Percentiles rank a stretch among this genome's conserved stretches.
These are phyloP conservation scores for Cetoscarus ocellatus DNA, from an alignment of 2,797 vertebrate genomes.

Conservation along the genomic window DNA sequence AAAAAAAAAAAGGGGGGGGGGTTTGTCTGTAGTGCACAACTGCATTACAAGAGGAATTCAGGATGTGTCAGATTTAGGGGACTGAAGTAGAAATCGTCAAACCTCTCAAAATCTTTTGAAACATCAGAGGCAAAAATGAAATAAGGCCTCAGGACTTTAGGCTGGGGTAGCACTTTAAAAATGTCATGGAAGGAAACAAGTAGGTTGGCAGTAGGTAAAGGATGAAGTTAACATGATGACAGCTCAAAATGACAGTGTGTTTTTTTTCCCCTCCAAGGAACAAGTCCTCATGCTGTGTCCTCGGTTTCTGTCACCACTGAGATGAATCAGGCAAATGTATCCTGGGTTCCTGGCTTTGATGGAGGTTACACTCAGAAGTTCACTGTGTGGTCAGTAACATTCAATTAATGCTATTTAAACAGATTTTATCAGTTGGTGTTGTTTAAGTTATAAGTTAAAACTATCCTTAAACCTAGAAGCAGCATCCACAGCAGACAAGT, in stretches of 20 bases:
- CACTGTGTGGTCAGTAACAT: slow-evolving; percentile 91
- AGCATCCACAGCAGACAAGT: neutral
- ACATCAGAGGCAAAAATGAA: too few relatives aligned
- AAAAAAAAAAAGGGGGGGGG: too few relatives aligned
- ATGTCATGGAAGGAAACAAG: too few relatives aligned
- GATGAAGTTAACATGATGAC: too few relatives aligned
- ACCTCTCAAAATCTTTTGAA: too few relatives aligned
- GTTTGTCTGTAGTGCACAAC: too few relatives aligned
- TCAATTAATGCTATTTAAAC: neutral
- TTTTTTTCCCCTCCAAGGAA: slow-evolving; percentile 81
- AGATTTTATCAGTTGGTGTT: neutral
- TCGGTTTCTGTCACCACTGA: slow-evolving; percentile 86
- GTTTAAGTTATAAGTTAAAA: neutral
- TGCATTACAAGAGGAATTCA: too few relatives aligned
- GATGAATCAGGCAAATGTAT: slow-evolving; percentile 89
- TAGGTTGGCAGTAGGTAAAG: neutral
- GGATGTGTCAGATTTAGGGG: too few relatives aligned
- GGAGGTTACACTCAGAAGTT: slow-evolving; percentile 96
- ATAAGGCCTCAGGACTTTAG: too few relatives aligned
- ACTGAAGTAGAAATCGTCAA: too few relatives aligned
- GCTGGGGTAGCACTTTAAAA: too few relatives aligned
- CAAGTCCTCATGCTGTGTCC: slow-evolving; percentile 91
- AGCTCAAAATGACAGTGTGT: neutral
- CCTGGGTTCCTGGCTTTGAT: slow-evolving; percentile 95
- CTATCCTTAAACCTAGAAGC: neutral